Evolutionary conservation across 2,113 vertebrate genomes (phyloP), one percentile per base, ranked within the genome.

Genomic region (Ammospiza nelsoni): DNA sequence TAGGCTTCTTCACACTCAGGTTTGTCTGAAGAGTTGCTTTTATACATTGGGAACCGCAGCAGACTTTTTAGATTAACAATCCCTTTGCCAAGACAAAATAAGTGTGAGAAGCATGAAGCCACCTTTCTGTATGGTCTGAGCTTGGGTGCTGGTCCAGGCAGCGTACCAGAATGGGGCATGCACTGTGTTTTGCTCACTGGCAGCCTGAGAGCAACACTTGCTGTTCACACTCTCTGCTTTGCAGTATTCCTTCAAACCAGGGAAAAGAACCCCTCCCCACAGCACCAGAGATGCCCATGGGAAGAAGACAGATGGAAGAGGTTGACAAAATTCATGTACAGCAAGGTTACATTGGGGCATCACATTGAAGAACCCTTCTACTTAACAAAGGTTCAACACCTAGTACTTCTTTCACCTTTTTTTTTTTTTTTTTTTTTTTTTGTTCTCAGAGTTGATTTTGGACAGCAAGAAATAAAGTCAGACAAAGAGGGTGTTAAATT

Each of bases 21-120:
- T 43, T 76, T 90, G 66, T n/a, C 58, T 46, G 15, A 87, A 33
- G 24, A 77, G 24, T 7, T 65, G 28, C 24, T 55, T 76, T 65
- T 57, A 31, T 3, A 35, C n/a, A 39, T 48, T 6, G 29, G 57
- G n/a, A 90, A 73, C 13, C 20, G 33, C 19, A 68, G n/a, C 22
- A 82, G 62, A 59, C 8, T 55, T 87, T 66, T 33, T 46, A 67
- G n/a, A 44, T 48, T 43, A 69, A 61, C 37, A 27, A 62, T 15
- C 23, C 41, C 80, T 81, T 85, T 54, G 54, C 31, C 71, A 84
- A 84, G 39, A 68, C 15, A 31, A 48, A 46, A 15, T 51, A 69
- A 1, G 35, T 4, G 1, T 11, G n/a, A 52, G 39, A 67, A 27
- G 57, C 77, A 63, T 1, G 3, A 28, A 71, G 19, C 0, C 3